Conservation (phyloP, 2,888 invertebrate species). For the Drosophila birchii region DNA sequence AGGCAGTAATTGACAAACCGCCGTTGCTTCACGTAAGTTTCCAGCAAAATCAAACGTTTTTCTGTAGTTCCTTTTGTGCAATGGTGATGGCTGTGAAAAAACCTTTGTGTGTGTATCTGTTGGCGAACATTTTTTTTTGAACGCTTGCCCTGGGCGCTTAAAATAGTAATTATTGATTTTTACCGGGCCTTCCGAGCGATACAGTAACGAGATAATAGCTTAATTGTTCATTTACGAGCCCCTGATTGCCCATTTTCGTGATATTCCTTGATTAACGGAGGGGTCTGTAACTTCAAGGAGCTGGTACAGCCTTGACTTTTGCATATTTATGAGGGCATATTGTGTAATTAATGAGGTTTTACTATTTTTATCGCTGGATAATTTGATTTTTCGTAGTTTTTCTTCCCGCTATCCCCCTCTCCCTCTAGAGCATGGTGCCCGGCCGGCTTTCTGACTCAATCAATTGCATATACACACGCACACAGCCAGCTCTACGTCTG, state of each 20-base stretch:
- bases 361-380: constrained; percentile 7
- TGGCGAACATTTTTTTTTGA: constrained; percentile 33
- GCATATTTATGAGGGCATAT: constrained; percentile 4
- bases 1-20: constrained; percentile 6
- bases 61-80: neutral
- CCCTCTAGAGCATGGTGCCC: constrained; percentile 13
- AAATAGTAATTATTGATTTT: constrained; percentile 67
- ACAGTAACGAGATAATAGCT: constrained; percentile 12
- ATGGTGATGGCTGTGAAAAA: constrained; percentile 28
- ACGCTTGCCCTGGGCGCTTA: constrained; percentile 28
- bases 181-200: neutral
- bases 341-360: neutral
- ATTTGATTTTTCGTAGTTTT: constrained; percentile 4
- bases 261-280: neutral
- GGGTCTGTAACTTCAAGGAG: neutral
- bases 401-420: constrained; percentile 1
- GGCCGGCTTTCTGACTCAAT: constrained; percentile 62
- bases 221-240: constrained; percentile 9
- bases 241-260: neutral
- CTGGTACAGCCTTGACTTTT: constrained; percentile 1
- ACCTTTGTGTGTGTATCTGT: constrained; percentile 64
- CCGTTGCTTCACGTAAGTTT: constrained; percentile 50
- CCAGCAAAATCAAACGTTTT: too few relatives aligned
- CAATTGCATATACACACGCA: constrained; percentile 33
- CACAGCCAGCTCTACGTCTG: constrained; percentile 3